A percentile compares a stretch with the other conserved stretches of the same genome.
Evolutionary conservation across 1,140 invertebrate species (phyloP).

Genomic region (Ceratina australensis): DNA sequence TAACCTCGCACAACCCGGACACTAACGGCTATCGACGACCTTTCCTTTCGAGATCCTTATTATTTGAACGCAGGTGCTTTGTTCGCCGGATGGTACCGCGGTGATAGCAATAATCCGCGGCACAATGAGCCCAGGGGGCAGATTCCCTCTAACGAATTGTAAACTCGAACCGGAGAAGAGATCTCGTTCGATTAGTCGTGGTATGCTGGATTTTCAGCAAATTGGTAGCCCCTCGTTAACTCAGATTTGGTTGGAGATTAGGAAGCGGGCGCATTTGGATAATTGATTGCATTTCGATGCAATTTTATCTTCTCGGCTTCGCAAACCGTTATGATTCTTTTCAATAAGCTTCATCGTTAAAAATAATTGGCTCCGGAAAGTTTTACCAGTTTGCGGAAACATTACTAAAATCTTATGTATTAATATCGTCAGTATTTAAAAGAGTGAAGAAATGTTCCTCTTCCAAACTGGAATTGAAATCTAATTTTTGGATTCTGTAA

Average conservation of each 20-base stretch:
- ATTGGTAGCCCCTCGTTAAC: slow-evolving; percentile 21
- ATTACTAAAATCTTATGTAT: no score
- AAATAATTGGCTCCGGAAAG: no score
- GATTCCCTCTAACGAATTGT: slow-evolving; percentile 26
- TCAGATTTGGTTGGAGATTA: slow-evolving; percentile 17
- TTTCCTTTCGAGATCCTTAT: slow-evolving; percentile 58
- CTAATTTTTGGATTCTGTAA: no score
- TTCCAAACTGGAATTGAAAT: no score
- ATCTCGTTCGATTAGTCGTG: neutral
- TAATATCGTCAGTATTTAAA: no score
- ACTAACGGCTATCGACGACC: slow-evolving; percentile 50
- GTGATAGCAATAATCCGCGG: slow-evolving; percentile 17
- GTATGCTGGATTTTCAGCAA: slow-evolving; percentile 18
- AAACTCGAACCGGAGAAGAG: neutral
- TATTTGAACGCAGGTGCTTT: slow-evolving; percentile 58
- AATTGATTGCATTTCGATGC: slow-evolving; percentile 11
- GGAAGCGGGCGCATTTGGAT: neutral
- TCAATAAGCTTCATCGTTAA: no score
- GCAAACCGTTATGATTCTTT: no score
- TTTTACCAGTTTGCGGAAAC: no score
- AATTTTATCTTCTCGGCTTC: neutral
- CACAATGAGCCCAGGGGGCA: slow-evolving; percentile 23
- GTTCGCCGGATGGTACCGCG: slow-evolving; percentile 40
- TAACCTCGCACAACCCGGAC: slow-evolving; percentile 71
- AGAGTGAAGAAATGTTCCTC: no score